phyloP scores from a whole-genome alignment of 92 coral and sea anemone genomes.

The Chrysogorgia sp. region DNA sequence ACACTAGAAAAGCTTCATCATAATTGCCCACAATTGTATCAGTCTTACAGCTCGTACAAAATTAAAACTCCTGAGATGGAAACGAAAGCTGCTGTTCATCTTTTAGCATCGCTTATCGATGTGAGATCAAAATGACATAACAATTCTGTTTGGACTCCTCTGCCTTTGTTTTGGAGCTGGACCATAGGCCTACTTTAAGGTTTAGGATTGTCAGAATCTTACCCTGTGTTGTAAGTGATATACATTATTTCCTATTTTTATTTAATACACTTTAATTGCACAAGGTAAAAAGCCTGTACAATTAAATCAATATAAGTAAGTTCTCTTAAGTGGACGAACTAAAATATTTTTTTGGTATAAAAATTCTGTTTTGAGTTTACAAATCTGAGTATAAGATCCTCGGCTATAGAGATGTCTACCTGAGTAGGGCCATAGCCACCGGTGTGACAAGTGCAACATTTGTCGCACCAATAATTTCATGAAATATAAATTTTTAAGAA shows the following conservation, averaged over 20 bases:
- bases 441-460: too few relatives aligned
- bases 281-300: conserved; percentile 1
- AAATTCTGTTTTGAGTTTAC: too few relatives aligned
- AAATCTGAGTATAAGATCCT: too few relatives aligned
- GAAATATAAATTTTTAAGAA: too few relatives aligned
- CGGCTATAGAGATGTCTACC: too few relatives aligned
- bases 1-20: conserved; percentile 28
- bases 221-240: neutral
- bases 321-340: too few relatives aligned
- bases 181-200: conserved; percentile 1
- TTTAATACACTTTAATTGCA: too few relatives aligned
- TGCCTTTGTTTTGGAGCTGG: conserved; percentile 54
- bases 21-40: conserved; percentile 29
- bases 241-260: too few relatives aligned
- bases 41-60: conserved; percentile 32
- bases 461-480: too few relatives aligned
- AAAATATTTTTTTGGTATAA: too few relatives aligned
- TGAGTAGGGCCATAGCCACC: too few relatives aligned
- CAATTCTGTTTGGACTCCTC: conserved; percentile 48
- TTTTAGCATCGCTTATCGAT: conserved; percentile 47
- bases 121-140: conserved; percentile 52
- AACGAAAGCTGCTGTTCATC: conserved; percentile 51
- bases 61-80: conserved; percentile 22
- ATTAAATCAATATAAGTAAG: too few relatives aligned
- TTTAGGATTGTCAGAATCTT: conserved; percentile 12